phyloP scores from a whole-genome alignment of 1,140 invertebrate species.

The Cheumatopsyche charites region DNA sequence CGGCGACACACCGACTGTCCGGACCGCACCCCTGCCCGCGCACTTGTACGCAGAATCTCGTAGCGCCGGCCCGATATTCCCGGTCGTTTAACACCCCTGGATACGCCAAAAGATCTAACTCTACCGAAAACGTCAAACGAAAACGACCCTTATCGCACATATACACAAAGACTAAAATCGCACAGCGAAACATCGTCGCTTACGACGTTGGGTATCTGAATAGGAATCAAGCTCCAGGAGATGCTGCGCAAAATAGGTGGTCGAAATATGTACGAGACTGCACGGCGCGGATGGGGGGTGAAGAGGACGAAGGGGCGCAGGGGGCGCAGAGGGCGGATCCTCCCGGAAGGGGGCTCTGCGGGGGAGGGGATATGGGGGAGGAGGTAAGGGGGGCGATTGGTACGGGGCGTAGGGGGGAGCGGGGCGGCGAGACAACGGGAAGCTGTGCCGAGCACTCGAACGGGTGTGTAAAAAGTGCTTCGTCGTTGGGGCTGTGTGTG shows the following conservation, averaged over 20 bases:
- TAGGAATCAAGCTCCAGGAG: slow-evolving; percentile 59
- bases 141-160: slow-evolving; percentile 42
- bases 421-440: too few species aligned
- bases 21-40: slow-evolving; percentile 61
- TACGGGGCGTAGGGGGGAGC: too few species aligned
- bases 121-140: slow-evolving; percentile 23
- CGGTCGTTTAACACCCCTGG: slow-evolving; percentile 47
- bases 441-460: not conserved
- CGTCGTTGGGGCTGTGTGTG: not conserved
- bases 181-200: slow-evolving; percentile 40
- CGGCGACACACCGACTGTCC: slow-evolving; percentile 41
- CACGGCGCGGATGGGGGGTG: slow-evolving; percentile 59
- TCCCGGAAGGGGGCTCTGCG: too few species aligned
- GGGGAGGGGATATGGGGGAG: slow-evolving; percentile 49
- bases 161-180: slow-evolving; percentile 40
- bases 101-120: not conserved
- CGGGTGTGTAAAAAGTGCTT: not conserved
- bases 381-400: not conserved
- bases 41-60: slow-evolving; percentile 56
- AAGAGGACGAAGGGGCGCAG: slow-evolving; percentile 51
- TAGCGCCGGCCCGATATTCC: slow-evolving; percentile 61
- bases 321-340: slow-evolving; percentile 42
- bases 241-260: slow-evolving; percentile 63
- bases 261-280: slow-evolving; percentile 63
- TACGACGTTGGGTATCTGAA: slow-evolving; percentile 53